These are phyloP conservation scores for Turnix velox DNA, from an alignment of 2,113 vertebrate genomes.

Conservation along the genomic window DNA sequence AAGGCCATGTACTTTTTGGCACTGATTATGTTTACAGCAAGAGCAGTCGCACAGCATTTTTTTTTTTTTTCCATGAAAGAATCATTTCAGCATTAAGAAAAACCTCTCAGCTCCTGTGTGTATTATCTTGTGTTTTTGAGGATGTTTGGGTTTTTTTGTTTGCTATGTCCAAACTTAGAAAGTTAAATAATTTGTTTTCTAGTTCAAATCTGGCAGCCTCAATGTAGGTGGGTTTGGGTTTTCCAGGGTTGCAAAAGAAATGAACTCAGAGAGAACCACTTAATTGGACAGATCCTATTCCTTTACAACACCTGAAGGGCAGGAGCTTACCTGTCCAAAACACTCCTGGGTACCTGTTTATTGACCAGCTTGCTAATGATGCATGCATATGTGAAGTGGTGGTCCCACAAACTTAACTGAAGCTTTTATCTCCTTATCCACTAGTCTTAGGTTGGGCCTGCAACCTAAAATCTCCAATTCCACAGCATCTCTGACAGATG, in stretches of 20 bases:
- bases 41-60: not conserved
- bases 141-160: not conserved
- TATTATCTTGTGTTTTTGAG: not conserved
- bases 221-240: not conserved
- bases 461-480: not conserved
- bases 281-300: not conserved
- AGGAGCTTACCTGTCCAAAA: not conserved
- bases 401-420: not conserved
- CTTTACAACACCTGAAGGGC: not conserved
- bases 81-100: slow-evolving; percentile 21
- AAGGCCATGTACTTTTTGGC: slow-evolving; percentile 12
- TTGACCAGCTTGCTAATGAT: not conserved
- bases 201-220: not conserved
- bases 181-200: not conserved
- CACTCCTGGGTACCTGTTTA: not conserved
- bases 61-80: slow-evolving; percentile 6
- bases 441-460: not conserved
- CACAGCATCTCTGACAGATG: not conserved
- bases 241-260: not conserved
- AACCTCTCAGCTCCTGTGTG: not conserved
- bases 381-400: accelerated
- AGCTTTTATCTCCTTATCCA: not conserved
- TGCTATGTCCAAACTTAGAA: not conserved
- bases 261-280: not conserved
- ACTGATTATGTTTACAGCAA: not conserved